Conservation (phyloP, 2,797 vertebrate genomes). For the Myiotriccus ornatus region DNA sequence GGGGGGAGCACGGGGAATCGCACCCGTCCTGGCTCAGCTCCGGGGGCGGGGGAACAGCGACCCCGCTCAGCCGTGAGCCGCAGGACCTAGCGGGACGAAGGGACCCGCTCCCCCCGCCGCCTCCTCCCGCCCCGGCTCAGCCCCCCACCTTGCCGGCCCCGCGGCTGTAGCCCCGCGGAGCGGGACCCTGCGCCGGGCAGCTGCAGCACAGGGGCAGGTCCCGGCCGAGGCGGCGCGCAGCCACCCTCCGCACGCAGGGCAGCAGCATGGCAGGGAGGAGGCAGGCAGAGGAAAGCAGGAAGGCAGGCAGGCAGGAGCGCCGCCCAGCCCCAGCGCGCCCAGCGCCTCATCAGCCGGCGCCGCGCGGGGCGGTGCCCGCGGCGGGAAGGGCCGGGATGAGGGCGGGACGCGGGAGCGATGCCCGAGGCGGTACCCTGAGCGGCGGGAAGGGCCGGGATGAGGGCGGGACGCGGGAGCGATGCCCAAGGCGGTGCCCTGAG, state of each 20-base stretch:
- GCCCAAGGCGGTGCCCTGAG: fast-evolving
- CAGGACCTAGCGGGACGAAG: too few species aligned
- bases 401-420: too few species aligned
- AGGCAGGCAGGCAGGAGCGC: background rate
- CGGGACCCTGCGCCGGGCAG: background rate
- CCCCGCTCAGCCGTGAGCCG: background rate
- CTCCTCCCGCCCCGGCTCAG: background rate
- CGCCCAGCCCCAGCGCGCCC: background rate
- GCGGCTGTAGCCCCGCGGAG: background rate
- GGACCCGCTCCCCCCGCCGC: background rate
- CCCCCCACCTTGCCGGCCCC: background rate
- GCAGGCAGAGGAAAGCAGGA: too few species aligned
- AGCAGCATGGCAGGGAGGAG: background rate
- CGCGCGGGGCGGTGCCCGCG: background rate
- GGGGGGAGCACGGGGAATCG: fast-evolving
- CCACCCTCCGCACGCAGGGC: background rate
- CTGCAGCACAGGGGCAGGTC: background rate
- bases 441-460: fast-evolving
- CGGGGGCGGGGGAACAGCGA: too few species aligned
- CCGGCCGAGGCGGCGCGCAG: background rate
- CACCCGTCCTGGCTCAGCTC: background rate
- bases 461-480: too few species aligned
- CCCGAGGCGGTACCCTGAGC: fast-evolving
- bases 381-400: too few species aligned
- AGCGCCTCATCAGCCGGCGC: background rate